phyloP scores from a whole-genome alignment of 2,113 vertebrate genomes.

The Macheiramphus alcinus region DNA sequence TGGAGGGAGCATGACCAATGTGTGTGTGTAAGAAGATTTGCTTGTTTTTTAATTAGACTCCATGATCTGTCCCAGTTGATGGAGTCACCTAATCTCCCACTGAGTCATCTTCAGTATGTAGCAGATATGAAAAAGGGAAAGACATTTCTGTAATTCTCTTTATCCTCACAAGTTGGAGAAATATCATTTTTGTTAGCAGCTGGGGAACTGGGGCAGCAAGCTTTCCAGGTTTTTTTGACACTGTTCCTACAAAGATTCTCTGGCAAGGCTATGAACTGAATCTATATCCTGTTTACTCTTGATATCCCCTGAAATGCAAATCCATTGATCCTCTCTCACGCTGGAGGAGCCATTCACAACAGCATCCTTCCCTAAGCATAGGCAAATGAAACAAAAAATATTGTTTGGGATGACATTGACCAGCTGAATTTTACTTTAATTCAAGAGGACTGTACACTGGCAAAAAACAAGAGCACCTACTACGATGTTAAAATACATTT shows the following conservation, averaged over 20 bases:
- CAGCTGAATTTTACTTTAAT: not conserved
- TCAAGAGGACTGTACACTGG: not conserved
- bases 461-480: not conserved
- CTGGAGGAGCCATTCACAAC: not conserved
- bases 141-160: not conserved
- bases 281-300: not conserved
- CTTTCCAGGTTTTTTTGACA: not conserved
- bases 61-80: fast-evolving
- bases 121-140: not conserved
- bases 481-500: not conserved
- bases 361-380: not conserved
- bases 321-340: not conserved
- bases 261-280: not conserved
- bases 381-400: not conserved
- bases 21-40: not conserved
- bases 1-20: not conserved
- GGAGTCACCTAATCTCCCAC: not conserved
- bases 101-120: not conserved
- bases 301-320: not conserved
- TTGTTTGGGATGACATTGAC: not conserved
- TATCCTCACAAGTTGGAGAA: not conserved
- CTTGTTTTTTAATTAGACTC: not conserved
- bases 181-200: not conserved
- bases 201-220: not conserved
- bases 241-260: not conserved